Conservation (phyloP, 2,113 vertebrate genomes). For the Gadus chalcogrammus region DNA sequence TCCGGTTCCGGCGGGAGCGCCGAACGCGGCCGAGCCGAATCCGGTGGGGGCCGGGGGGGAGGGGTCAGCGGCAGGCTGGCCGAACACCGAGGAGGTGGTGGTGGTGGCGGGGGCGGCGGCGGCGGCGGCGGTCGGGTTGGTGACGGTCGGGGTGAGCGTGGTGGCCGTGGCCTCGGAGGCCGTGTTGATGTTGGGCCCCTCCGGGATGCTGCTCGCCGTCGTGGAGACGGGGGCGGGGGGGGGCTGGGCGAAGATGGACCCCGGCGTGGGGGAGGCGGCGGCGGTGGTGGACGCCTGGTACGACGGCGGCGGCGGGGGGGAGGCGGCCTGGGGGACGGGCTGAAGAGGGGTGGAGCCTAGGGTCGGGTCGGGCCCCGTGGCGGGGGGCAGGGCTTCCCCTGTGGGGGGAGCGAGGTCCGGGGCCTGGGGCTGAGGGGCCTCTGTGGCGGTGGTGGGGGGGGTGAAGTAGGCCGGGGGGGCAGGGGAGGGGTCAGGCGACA, state of each 20-base stretch:
- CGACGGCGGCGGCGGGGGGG: neutral
- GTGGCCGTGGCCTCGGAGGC: constrained; percentile 52
- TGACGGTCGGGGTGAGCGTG: constrained; percentile 11
- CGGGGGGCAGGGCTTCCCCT: no score
- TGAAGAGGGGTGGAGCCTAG: no score
- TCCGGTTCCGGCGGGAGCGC: constrained; percentile 39
- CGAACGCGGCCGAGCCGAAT: constrained; percentile 68
- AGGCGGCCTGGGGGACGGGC: neutral
- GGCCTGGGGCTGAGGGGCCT: no score
- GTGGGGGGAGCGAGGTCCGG: no score
- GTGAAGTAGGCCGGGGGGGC: constrained; percentile 1
- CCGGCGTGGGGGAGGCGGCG: constrained; percentile 44
- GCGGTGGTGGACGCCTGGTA: neutral
- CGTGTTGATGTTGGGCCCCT: constrained; percentile 46
- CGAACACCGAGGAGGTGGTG: constrained; percentile 47
- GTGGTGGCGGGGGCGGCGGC: constrained; percentile 25
- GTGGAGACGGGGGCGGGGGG: neutral
- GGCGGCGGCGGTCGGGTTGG: constrained; percentile 9
- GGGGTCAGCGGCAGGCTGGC: constrained; percentile 63
- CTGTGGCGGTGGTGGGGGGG: constrained; percentile 9
- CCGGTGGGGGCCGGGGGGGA: constrained; percentile 52
- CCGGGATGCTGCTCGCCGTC: constrained; percentile 47
- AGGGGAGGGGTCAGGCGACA: neutral
- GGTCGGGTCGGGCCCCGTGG: no score
- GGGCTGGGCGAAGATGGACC: constrained; percentile 69